These are phyloP conservation scores for Myzus persicae DNA, from an alignment of 1,140 invertebrate species.

Conservation along the genomic window DNA sequence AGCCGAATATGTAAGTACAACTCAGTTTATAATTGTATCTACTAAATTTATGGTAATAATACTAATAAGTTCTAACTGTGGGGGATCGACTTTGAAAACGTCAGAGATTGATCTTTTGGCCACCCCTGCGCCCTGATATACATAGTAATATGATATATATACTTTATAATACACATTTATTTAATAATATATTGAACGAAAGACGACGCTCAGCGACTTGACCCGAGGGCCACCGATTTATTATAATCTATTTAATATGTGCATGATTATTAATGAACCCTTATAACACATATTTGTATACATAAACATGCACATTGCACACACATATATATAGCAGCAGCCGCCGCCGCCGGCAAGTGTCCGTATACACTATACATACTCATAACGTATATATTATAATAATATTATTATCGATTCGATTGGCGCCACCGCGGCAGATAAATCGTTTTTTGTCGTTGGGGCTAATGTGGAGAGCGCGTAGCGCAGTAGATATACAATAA, in stretches of 20 bases:
- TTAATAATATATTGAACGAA: background rate
- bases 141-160: background rate
- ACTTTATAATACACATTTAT: too few species aligned
- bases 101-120: too few species aligned
- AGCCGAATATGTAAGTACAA: too few species aligned
- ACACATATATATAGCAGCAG: too few species aligned
- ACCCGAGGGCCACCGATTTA: background rate
- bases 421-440: constrained; percentile 1
- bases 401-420: background rate
- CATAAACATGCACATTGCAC: too few species aligned
- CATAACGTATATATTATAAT: background rate
- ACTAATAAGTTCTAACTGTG: too few species aligned
- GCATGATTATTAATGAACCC: constrained; percentile 28
- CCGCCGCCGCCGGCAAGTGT: too few species aligned
- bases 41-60: too few species aligned
- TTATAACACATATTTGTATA: background rate
- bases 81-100: too few species aligned
- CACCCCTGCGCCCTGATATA: background rate
- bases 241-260: background rate
- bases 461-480: background rate
- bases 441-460: background rate
- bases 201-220: background rate
- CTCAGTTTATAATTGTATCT: too few species aligned
- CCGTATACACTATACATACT: background rate
- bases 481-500: background rate